Evolutionary conservation across 2,797 vertebrate genomes (phyloP).

Genomic region (Anas acuta): DNA sequence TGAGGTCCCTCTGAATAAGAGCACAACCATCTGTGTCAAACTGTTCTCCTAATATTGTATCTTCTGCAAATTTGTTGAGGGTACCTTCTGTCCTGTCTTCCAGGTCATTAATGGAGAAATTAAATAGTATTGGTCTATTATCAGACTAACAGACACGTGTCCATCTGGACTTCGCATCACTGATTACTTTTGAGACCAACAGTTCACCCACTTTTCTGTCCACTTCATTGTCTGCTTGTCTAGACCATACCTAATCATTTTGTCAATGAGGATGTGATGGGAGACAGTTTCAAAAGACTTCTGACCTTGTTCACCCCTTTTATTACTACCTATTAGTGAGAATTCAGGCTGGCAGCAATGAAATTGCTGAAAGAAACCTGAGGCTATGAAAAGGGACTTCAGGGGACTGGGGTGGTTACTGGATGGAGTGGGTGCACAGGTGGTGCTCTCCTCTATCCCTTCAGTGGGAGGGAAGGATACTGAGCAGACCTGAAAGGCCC

Average conservation of each 20-base stretch:
- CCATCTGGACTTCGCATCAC: accelerated
- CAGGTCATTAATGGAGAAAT: accelerated
- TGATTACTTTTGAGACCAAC: background rate
- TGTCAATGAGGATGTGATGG: background rate
- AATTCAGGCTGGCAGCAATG: too few relatives aligned
- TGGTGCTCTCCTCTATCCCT: too few relatives aligned
- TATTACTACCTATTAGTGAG: too few relatives aligned
- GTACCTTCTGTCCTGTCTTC: background rate
- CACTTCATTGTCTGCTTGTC: background rate
- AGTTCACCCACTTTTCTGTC: background rate
- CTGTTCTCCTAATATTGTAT: background rate
- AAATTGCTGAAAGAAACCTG: too few relatives aligned
- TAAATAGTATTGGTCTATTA: background rate
- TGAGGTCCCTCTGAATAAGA: background rate
- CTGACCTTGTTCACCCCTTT: too few relatives aligned
- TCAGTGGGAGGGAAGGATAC: too few relatives aligned
- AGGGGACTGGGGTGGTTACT: too few relatives aligned
- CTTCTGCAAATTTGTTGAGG: background rate
- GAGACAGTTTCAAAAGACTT: background rate
- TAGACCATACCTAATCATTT: background rate
- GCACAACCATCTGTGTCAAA: background rate
- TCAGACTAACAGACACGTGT: background rate
- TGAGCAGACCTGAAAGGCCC: too few relatives aligned
- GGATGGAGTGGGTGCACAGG: too few relatives aligned
- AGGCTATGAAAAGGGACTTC: too few relatives aligned